Evolutionary conservation across 2,888 invertebrate species (phyloP).

Genomic region (Plebejus melissa): DNA sequence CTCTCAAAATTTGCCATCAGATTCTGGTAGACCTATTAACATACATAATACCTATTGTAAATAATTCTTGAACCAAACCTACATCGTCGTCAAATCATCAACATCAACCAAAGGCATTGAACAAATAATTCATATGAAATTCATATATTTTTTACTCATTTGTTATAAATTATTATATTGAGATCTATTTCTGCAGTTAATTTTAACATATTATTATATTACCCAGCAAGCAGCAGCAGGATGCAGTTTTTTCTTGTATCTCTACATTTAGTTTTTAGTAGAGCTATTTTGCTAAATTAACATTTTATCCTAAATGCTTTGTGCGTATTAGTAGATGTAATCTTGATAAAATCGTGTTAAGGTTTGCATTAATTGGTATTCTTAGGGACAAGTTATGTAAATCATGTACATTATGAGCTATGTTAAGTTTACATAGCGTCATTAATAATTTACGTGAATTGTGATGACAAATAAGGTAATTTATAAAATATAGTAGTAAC

Average conservation of each 20-base stretch:
- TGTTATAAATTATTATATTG: no score
- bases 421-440: constrained; percentile 5
- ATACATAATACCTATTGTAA: no score
- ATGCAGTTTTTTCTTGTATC: background rate
- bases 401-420: background rate
- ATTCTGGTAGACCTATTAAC: no score
- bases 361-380: constrained; percentile 21
- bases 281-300: background rate
- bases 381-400: constrained; percentile 20
- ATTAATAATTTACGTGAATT: background rate
- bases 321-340: background rate
- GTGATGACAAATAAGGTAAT: background rate
- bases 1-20: no score
- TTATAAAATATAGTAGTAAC: background rate
- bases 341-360: constrained; percentile 5
- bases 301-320: constrained; percentile 1
- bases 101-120: no score
- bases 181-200: no score
- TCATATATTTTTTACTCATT: no score
- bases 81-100: no score
- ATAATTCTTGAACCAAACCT: no score
- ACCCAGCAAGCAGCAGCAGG: background rate
- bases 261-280: background rate
- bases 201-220: no score
- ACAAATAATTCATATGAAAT: no score